Evolutionary conservation across 1,140 invertebrate genomes (phyloP).

Genomic region (Frieseomelitta varia): DNA sequence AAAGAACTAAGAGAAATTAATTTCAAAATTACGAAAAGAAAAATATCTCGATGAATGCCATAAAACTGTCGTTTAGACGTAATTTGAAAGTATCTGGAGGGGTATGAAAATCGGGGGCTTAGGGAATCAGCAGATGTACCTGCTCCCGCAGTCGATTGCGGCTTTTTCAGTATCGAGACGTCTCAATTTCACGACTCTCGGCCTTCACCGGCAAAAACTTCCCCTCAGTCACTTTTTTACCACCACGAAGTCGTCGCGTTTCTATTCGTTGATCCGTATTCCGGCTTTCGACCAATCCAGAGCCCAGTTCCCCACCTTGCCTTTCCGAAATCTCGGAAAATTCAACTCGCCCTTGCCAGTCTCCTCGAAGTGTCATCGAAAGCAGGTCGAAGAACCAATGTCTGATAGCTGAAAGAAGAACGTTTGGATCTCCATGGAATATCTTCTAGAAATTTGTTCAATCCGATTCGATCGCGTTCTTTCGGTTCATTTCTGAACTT

Average conservation of each 20-base stretch:
- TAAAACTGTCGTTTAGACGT: neutral
- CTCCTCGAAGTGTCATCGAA: constrained; percentile 41
- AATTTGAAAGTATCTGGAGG: neutral
- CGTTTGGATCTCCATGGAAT: neutral
- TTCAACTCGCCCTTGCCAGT: constrained; percentile 46
- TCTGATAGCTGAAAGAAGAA: neutral
- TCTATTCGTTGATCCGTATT: constrained; percentile 36
- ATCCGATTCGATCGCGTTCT: neutral
- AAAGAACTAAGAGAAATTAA: too few species aligned
- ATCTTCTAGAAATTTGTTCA: neutral
- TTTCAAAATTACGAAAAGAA: neutral
- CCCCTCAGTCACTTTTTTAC: constrained; percentile 66
- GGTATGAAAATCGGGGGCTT: neutral
- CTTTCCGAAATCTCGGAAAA: constrained; percentile 66
- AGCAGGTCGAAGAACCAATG: neutral
- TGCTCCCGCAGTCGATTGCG: constrained; percentile 78
- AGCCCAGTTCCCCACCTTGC: constrained; percentile 26
- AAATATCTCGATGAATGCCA: neutral
- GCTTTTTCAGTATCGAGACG: constrained; percentile 77
- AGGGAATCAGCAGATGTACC: constrained; percentile 76
- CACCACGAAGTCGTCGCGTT: constrained; percentile 57
- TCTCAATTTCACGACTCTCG: constrained; percentile 80
- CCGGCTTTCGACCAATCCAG: constrained; percentile 47
- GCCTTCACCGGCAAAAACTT: constrained; percentile 60
- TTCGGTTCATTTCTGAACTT: neutral